A percentile compares a stretch with the other conserved stretches of the same genome.
Conservation (phyloP, 2,797 vertebrate genomes). For the Myotis pilosus region DNA sequence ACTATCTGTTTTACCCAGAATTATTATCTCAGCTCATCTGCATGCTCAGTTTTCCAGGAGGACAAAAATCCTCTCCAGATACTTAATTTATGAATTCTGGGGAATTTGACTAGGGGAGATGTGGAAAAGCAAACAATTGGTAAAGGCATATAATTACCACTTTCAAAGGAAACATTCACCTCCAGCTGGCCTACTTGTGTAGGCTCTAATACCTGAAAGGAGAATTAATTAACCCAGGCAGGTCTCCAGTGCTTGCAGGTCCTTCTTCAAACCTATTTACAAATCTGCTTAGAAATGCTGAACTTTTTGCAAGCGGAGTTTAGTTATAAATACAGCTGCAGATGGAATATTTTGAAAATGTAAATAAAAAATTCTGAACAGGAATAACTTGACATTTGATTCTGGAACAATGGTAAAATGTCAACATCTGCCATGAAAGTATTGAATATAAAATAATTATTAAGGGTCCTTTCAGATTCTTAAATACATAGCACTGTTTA, state of each 20-base stretch:
- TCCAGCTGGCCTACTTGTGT: slow-evolving; percentile 71
- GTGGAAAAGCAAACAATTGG: slow-evolving; percentile 65
- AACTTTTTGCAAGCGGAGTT: slow-evolving; percentile 60
- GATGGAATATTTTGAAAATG: slow-evolving; percentile 73
- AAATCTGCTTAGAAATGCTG: slow-evolving; percentile 72
- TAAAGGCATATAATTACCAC: slow-evolving; percentile 67
- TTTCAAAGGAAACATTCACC: slow-evolving; percentile 69
- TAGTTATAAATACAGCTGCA: slow-evolving; percentile 77
- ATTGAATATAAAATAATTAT: slow-evolving; percentile 71
- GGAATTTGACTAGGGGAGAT: slow-evolving; percentile 49
- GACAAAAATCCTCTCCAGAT: slow-evolving; percentile 32
- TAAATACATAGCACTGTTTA: slow-evolving; percentile 30
- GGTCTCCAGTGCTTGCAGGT: slow-evolving; percentile 56
- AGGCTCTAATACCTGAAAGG: slow-evolving; percentile 70
- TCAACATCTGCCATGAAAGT: slow-evolving; percentile 82
- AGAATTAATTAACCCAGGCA: slow-evolving; percentile 78
- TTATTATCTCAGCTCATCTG: slow-evolving; percentile 52
- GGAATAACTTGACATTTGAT: slow-evolving; percentile 85
- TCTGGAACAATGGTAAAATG: slow-evolving; percentile 81
- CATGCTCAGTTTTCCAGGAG: slow-evolving; percentile 37
- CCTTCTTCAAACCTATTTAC: slow-evolving; percentile 66
- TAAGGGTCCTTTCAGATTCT: slow-evolving; percentile 54
- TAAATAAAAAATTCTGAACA: slow-evolving; percentile 67
- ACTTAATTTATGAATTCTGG: slow-evolving; percentile 52
- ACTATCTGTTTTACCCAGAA: slow-evolving; percentile 26